These are phyloP conservation scores for Prolemur simus DNA, from an alignment of 2,113 vertebrate genomes.

Conservation along the genomic window DNA sequence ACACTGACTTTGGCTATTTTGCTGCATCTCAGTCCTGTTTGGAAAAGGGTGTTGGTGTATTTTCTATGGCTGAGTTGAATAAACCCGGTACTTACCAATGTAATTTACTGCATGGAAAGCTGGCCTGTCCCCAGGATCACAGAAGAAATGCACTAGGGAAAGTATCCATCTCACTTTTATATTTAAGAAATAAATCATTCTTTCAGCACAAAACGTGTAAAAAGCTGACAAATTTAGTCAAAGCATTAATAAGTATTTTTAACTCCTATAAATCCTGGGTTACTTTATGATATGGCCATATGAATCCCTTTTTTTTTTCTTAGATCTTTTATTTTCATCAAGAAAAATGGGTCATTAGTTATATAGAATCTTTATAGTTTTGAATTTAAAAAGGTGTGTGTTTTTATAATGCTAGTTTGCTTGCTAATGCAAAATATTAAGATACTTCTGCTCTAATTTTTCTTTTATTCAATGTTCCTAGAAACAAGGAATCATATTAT, in stretches of 20 bases:
- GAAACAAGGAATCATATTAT: conserved; percentile 17
- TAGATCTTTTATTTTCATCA: conserved; percentile 56
- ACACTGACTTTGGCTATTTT: conserved; percentile 35
- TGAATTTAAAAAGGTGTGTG: conserved; percentile 16
- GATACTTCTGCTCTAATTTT: neutral
- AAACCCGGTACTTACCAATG: conserved; percentile 24
- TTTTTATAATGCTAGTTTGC: conserved; percentile 29
- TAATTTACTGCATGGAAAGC: conserved; percentile 55
- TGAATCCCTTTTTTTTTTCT: neutral
- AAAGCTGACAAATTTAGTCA: conserved; percentile 27
- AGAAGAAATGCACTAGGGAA: conserved; percentile 39
- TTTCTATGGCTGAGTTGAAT: conserved; percentile 47
- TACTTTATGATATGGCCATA: neutral
- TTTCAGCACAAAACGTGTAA: conserved; percentile 22
- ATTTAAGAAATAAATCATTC: conserved; percentile 59
- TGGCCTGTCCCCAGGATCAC: conserved; percentile 11
- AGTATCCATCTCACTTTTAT: conserved; percentile 39
- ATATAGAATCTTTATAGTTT: conserved; percentile 34
- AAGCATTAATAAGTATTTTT: conserved; percentile 63
- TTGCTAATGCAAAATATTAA: conserved; percentile 35
- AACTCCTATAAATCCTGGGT: conserved; percentile 21
- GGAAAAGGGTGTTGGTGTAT: conserved; percentile 14
- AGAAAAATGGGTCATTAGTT: conserved; percentile 48
- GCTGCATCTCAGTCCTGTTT: conserved; percentile 21
- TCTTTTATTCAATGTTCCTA: neutral